Evolutionary conservation across 2,888 invertebrate species (phyloP), one percentile per base, ranked within the genome.

Genomic region (Agonopterix alstromeriana): DNA sequence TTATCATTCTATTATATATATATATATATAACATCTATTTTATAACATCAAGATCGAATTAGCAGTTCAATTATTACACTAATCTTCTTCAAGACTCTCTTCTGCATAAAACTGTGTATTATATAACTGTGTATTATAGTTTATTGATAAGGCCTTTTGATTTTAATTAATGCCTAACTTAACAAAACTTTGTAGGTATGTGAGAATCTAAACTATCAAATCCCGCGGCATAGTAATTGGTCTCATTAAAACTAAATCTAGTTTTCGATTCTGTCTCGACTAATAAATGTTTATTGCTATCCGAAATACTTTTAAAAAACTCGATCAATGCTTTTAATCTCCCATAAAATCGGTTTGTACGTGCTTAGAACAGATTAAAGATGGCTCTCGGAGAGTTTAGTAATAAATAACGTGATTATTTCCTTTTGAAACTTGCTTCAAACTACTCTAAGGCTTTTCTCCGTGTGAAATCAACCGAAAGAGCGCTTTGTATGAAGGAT

Each of bases 341-440:
- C 68, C 72, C 70, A 83, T 82, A 83, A 84, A 83, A 83, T 82
- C 73, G 63, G 73, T 69, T 64, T 65, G 65, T 75, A 80, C 78
- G 79, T 79, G 77, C 80, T 77, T 77, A 74, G 69, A 71, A 61
- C 61, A 84, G 87, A 87, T 87, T 88, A 86, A 78, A 85, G 67
- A 75, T 77, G 77, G 72, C 67, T 76, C 74, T 70, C 71, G 67
- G 77, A 68, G 72, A 65, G 59, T 27, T 27, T 63, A 65, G 84
- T 67, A 84, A 87, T 88, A 88, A 87, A 87, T 87, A 87, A 86
- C 79, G 65, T 70, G 85, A 87, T 88, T 85, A 86, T 83, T 82
- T 83, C 81, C 76, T 82, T 77, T 81, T 73, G 63, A 73, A 79
- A 79, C 78, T 73, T 68, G 71, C 75, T 68, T 74, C 63, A 71